Conservation (phyloP, 2,113 vertebrate genomes). For the Cichladusa arquata region DNA sequence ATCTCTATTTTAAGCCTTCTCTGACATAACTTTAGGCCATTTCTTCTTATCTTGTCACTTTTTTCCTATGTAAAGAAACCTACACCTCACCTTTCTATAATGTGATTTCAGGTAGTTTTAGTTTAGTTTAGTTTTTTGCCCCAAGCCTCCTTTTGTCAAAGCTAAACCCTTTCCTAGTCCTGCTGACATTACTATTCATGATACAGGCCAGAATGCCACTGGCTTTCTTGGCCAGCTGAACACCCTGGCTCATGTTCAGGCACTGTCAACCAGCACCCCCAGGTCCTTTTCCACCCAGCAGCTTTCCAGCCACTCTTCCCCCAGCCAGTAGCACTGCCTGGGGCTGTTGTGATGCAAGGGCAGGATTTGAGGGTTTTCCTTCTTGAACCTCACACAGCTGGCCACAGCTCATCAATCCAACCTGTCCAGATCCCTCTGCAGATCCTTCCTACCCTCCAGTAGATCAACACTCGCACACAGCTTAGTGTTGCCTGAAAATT, state of each 20-base stretch:
- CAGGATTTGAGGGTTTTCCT: background rate
- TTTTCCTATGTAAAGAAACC: background rate
- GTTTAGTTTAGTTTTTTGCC: background rate
- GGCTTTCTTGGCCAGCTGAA: background rate
- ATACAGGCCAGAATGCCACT: background rate
- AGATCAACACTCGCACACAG: background rate
- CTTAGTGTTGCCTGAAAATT: background rate
- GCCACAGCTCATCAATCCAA: background rate
- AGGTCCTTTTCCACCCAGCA: fast-evolving
- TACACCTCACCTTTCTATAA: background rate
- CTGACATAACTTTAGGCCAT: background rate
- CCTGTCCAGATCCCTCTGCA: background rate
- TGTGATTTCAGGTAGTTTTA: background rate
- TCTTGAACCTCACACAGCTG: background rate
- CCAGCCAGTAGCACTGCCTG: background rate
- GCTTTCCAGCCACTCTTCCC: background rate
- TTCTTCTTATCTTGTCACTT: background rate
- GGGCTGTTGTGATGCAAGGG: background rate
- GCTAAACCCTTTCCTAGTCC: background rate
- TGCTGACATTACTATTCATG: background rate
- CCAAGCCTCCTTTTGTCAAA: background rate
- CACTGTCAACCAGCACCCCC: fast-evolving
- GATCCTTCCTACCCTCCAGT: background rate
- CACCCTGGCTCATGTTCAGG: background rate
- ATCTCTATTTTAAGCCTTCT: background rate